Evolutionary conservation across 2,113 vertebrate genomes (phyloP).

Genomic region (Microcebus tavaratra): DNA sequence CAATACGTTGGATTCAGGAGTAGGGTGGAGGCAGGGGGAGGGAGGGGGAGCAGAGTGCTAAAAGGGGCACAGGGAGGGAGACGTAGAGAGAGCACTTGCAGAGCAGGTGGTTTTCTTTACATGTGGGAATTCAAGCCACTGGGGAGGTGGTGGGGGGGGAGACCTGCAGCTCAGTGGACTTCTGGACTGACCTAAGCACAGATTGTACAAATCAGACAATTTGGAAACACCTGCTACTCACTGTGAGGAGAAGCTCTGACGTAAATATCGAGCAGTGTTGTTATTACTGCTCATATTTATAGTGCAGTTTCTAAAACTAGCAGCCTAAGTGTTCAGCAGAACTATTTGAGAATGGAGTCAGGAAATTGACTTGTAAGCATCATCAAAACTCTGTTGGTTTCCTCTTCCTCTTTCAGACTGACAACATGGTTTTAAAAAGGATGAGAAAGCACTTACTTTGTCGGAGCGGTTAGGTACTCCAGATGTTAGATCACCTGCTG

Average conservation of each 20-base stretch:
- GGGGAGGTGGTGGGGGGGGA: no score
- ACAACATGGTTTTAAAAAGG: constrained; percentile 5
- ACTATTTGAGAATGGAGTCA: background rate
- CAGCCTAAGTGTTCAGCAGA: background rate
- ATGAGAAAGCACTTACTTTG: constrained; percentile 46
- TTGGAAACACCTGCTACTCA: background rate
- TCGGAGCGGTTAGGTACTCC: background rate
- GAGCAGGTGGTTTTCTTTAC: background rate
- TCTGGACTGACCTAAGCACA: background rate
- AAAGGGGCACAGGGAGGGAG: background rate
- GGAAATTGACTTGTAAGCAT: constrained; percentile 40
- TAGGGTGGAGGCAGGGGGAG: no score
- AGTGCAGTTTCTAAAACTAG: background rate
- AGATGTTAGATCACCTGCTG: constrained; percentile 60
- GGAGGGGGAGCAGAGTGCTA: background rate
- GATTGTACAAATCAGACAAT: background rate
- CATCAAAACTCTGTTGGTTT: constrained; percentile 57
- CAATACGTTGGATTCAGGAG: background rate
- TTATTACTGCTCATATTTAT: background rate
- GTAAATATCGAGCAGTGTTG: background rate
- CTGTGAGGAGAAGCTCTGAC: background rate
- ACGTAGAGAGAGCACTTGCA: background rate
- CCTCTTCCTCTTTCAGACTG: constrained; percentile 64
- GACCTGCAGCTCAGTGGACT: no score
- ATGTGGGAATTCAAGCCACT: background rate